Base-by-base conservation (phyloP, 1,140 invertebrate species). In the Delia radicum region DNA sequence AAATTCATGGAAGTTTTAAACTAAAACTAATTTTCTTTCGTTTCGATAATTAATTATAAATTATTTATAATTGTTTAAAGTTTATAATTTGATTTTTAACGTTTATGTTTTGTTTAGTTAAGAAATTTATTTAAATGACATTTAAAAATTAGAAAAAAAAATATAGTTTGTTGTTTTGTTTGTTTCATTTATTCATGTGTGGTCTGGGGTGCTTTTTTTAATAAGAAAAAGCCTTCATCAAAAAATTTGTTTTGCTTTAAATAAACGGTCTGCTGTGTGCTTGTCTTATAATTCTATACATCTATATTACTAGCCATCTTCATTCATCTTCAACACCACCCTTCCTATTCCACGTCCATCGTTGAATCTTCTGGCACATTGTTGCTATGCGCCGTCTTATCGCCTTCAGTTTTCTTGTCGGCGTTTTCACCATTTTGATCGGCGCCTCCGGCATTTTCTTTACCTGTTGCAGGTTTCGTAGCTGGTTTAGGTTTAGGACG, bases 401-500 rank as follows among this genome's bases (percentile, higher is more conserved):
- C 77, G n/a, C 55, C 69, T n/a, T 71, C 74, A 12, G 61, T 10
- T 31, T 77, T n/a, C n/a, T n/a, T 77, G 29, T 24, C 37, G 4
- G 71, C 55, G 65, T 75, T 71, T 27, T 77, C 79, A n/a, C 83
- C 84, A 71, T 86, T 86, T 65, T 86, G 65, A 8, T 81, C 81
- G 37, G 81, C 69, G 73, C 78, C 80, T 12, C 78, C 76, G 8
- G 79, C 63, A 4, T 75, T 69, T 73, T 85, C 81, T 79, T 85
- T 85, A 37, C 81, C 78, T 61, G 82, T 79, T 69, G 79, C 33
- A 37, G 77, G 67, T 71, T 79, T 78, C 15, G 81, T 73, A 77
- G 85, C 81, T 76, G 85, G 85, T 76, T 86, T 86, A 55, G 85
- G 85, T 81, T 86, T 86, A 78, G 85, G 82, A 8, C 85, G 82